Conservation (phyloP, 1,140 invertebrate genomes). For the Caenorhabditis inopinata region DNA sequence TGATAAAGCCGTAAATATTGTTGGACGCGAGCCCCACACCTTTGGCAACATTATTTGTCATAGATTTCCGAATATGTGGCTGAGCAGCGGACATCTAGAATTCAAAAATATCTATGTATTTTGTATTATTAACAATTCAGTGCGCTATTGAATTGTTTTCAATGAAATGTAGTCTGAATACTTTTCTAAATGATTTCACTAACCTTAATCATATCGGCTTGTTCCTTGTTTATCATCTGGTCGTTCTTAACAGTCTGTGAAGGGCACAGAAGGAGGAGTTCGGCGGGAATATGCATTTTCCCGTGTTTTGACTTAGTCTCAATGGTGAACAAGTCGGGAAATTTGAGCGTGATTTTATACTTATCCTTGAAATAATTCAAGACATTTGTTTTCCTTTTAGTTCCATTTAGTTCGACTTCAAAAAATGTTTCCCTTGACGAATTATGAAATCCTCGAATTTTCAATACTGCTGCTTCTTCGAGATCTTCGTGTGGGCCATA, state of each 20-base stretch:
- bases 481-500: not conserved
- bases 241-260: not conserved
- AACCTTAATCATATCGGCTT: not conserved
- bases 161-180: no score
- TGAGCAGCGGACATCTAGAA: not conserved
- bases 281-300: no score
- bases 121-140: no score
- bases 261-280: not conserved
- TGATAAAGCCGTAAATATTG: not conserved
- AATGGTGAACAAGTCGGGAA: no score
- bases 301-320: no score
- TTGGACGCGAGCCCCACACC: not conserved
- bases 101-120: not conserved
- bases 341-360: no score
- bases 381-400: no score
- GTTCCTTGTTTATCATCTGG: not conserved
- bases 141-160: no score
- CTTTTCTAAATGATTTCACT: no score
- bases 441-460: no score
- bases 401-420: not conserved
- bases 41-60: not conserved
- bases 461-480: not conserved
- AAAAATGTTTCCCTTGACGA: no score
- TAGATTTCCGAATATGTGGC: not conserved
- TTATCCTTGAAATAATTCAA: no score